Conservation (phyloP, 2,113 vertebrate genomes). For the Nothoprocta pentlandii region DNA sequence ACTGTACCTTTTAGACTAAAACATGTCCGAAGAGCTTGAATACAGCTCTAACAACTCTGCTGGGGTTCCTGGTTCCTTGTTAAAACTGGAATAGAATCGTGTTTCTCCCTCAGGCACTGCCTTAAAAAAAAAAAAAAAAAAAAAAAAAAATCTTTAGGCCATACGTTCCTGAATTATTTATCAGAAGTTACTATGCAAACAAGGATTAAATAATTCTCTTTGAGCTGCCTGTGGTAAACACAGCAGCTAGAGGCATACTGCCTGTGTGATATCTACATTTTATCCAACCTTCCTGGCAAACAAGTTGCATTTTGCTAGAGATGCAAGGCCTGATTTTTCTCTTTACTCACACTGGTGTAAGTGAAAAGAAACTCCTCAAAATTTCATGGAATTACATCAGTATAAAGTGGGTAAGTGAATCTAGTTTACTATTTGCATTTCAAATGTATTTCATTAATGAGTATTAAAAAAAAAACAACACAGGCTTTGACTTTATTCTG, state of each 20-base stretch:
- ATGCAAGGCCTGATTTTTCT: neutral
- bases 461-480: slow-evolving; percentile 31
- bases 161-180: slow-evolving; percentile 77
- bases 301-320: slow-evolving; percentile 33
- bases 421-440: slow-evolving; percentile 26
- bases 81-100: slow-evolving; percentile 63
- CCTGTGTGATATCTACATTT: slow-evolving; percentile 50
- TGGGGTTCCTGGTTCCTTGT: slow-evolving; percentile 49
- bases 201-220: slow-evolving; percentile 88
- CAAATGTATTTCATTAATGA: slow-evolving; percentile 48
- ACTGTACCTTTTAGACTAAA: slow-evolving; percentile 48
- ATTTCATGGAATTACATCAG: slow-evolving; percentile 14
- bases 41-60: slow-evolving; percentile 41
- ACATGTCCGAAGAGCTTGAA: neutral
- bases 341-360: neutral
- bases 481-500: slow-evolving; percentile 10
- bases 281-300: slow-evolving; percentile 31
- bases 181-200: slow-evolving; percentile 81
- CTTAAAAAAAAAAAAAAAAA: slow-evolving; percentile 59
- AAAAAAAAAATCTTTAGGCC: slow-evolving; percentile 18
- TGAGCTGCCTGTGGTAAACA: slow-evolving; percentile 73
- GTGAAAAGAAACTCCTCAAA: slow-evolving; percentile 3
- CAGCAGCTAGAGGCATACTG: slow-evolving; percentile 59
- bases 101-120: slow-evolving; percentile 66
- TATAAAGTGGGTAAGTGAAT: neutral